phyloP scores from a whole-genome alignment of 2,888 invertebrate species.

The Boloria euphrosyne region DNA sequence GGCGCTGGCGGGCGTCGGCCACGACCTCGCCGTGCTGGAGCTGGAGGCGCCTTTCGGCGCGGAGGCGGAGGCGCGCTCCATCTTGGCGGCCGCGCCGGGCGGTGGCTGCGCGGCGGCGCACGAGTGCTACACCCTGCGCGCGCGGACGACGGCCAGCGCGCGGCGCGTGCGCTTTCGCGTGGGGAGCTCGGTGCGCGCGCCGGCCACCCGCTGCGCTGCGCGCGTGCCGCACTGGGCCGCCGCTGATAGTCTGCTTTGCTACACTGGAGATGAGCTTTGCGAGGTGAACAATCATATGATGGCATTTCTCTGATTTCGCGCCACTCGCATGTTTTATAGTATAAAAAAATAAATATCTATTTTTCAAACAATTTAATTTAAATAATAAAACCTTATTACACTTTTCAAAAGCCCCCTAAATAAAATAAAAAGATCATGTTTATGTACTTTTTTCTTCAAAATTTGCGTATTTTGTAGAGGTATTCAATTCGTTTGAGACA shows the following conservation, averaged over 20 bases:
- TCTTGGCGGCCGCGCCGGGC: slow-evolving; percentile 55
- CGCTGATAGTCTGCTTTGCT: slow-evolving; percentile 54
- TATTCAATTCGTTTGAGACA: no score
- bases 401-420: no score
- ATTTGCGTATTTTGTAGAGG: no score
- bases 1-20: slow-evolving; percentile 42
- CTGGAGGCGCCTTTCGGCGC: slow-evolving; percentile 57
- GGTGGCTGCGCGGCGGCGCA: slow-evolving; percentile 44
- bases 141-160: slow-evolving; percentile 31
- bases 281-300: slow-evolving; percentile 44
- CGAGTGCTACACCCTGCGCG: slow-evolving; percentile 55
- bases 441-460: no score
- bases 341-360: no score
- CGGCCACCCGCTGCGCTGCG: slow-evolving; percentile 45
- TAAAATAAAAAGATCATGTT: no score
- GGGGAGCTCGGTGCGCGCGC: slow-evolving; percentile 37
- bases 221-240: slow-evolving; percentile 51
- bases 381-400: no score
- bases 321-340: no score
- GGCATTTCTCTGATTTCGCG: no score
- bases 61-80: slow-evolving; percentile 52
- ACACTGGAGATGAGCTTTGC: slow-evolving; percentile 58
- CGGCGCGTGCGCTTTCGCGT: slow-evolving; percentile 44
- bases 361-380: no score
- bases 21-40: slow-evolving; percentile 61